Conservation (phyloP, 2,113 vertebrate species). For the Micromys minutus region DNA sequence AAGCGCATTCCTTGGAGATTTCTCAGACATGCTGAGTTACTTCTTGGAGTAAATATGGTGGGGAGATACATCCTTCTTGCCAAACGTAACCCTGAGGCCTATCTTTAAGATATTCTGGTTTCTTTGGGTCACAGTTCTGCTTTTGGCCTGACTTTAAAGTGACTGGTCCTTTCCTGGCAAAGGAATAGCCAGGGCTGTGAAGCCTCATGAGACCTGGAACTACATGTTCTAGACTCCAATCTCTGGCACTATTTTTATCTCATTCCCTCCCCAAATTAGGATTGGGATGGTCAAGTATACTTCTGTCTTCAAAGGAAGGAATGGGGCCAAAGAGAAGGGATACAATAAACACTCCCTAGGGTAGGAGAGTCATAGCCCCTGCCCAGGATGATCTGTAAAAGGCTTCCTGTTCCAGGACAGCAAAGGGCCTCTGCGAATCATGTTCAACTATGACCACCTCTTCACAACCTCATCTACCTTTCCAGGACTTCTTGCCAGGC, state of each 20-base stretch:
- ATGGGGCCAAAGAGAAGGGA: conserved; percentile 66
- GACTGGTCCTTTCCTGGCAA: not conserved
- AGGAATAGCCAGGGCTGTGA: conserved; percentile 1
- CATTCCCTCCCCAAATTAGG: conserved; percentile 19
- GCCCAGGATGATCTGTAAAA: not conserved
- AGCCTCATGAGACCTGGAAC: not conserved
- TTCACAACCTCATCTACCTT: not conserved
- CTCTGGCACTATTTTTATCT: conserved; percentile 67
- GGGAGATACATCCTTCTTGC: not conserved
- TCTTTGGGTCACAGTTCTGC: not conserved
- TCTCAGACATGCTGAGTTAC: not conserved
- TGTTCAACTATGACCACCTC: not conserved
- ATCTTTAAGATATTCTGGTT: conserved; percentile 6
- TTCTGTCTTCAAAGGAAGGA: conserved; percentile 56
- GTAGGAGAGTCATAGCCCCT: not conserved
- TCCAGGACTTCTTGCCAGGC: not conserved
- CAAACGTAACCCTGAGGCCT: not conserved
- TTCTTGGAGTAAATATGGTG: conserved; percentile 5
- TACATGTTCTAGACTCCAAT: conserved; percentile 4
- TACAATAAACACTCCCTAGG: conserved; percentile 17
- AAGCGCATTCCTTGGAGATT: not conserved
- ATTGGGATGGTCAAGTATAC: conserved; percentile 24
- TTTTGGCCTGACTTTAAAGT: not conserved
- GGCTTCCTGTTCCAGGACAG: not conserved
- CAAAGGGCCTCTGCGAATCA: not conserved